Base-by-base conservation (phyloP, 2,888 invertebrate genomes). In the Alloscopus bannaensis region DNA sequence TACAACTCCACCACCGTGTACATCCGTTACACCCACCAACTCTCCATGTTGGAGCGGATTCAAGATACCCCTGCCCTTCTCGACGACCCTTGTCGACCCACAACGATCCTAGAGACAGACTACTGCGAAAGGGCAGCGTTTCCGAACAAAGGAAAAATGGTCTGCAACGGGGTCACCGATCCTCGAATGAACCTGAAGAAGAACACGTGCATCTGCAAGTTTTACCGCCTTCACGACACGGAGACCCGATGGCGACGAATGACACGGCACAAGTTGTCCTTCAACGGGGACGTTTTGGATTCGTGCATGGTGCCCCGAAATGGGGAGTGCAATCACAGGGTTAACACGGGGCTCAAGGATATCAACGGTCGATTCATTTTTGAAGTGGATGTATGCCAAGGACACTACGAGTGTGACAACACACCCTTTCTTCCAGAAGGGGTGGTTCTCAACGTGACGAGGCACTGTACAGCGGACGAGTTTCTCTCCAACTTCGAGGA, bases 391-490 rank as follows among this genome's bases (percentile, higher is more conserved):
- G 24, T 59, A 6, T 40, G 52, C 36, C 52, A 26, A 28, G 78
- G 71, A 16, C 71, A 78, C 36, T 57, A 26, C 16, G 71, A 78
- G 18, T 78, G 78, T 24, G 78, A 78, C 45, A 64, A 78, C 16
- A n/a, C 65, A 13, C 3, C 22, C 11, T 29, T 29, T 1, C n/a
- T 72, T 24, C 50, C 20, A 59, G 22, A 1, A 13, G 3, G n/a
- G n/a, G 18, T 26, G n/a, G 20, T 22, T 1, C 16, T 68, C 4
- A 28, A 1, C 20, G 59, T 45, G 0, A 4, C 0, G 2, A n/a
- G 29, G 24, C 70, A 70, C n/a, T 70, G 59, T 26, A 29, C 42
- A 0, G 45, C 57, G 18, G 6, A 70, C 8, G 70, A 70, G 4
- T 70, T 70, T 47, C 59, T 70, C 8, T 2, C 31, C 4, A 22